phyloP scores from a whole-genome alignment of 1,140 invertebrate genomes.

The Cyrtorhinus lividipennis region DNA sequence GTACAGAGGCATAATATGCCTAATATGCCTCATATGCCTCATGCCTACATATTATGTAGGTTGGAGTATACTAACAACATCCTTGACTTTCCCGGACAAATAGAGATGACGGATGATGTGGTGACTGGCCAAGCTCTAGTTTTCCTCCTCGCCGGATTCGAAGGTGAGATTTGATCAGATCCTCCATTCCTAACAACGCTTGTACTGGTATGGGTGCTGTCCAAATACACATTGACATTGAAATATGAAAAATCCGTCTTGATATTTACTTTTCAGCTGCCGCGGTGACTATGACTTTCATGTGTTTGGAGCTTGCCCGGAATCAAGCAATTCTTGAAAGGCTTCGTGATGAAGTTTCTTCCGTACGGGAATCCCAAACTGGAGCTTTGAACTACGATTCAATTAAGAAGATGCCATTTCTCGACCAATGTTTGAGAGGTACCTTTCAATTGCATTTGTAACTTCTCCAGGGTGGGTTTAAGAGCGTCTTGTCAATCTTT shows the following conservation, averaged over 20 bases:
- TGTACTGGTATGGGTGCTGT: no score
- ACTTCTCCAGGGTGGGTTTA: background rate
- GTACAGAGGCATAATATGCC: no score
- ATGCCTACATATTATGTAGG: no score
- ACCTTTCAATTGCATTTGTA: background rate
- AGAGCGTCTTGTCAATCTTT: no score
- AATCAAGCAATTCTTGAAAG: constrained; percentile 40
- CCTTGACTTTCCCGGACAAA: no score
- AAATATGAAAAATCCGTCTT: no score
- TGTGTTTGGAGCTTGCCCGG: constrained; percentile 34
- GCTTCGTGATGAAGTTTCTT: constrained; percentile 39
- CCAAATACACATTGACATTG: no score
- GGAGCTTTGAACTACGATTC: constrained; percentile 28
- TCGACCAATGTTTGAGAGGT: constrained; percentile 37
- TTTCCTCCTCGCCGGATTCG: constrained; percentile 39
- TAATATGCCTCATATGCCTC: no score
- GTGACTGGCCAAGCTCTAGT: constrained; percentile 24
- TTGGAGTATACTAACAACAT: no score
- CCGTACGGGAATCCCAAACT: constrained; percentile 25
- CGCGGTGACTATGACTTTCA: constrained; percentile 33
- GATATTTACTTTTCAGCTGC: constrained; percentile 30
- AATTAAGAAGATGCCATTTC: constrained; percentile 22
- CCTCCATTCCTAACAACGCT: no score
- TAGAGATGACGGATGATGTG: constrained; percentile 28
- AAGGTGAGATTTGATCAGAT: no score